phyloP scores from a whole-genome alignment of 2,888 invertebrate genomes.

The Microlaimidae sp. region DNA sequence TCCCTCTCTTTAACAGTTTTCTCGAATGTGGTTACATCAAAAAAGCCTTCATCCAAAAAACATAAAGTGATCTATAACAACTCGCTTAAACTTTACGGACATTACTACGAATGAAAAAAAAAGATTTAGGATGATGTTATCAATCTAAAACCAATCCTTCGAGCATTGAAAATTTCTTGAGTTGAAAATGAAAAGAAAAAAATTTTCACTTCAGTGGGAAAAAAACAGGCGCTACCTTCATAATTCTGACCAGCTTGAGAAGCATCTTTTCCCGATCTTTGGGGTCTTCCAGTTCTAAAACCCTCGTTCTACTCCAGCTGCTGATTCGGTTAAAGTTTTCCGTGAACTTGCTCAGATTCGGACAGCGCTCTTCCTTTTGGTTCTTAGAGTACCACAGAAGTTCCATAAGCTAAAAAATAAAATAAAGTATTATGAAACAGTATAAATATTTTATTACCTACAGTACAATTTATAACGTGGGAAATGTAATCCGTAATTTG shows the following conservation, averaged over 20 bases:
- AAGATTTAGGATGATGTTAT: too few species aligned
- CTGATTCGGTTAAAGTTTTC: conserved; percentile 81
- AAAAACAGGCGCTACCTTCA: too few species aligned
- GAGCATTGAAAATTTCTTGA: too few species aligned
- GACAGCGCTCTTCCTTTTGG: conserved; percentile 87
- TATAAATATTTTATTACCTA: conserved; percentile 3
- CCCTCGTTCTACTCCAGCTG: conserved; percentile 64
- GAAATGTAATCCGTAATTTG: background rate
- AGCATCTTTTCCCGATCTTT: conserved; percentile 76
- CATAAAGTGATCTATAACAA: too few species aligned
- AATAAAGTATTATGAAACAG: background rate
- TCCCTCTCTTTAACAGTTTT: too few species aligned
- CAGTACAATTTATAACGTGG: background rate
- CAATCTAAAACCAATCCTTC: too few species aligned
- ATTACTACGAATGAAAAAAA: too few species aligned
- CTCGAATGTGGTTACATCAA: too few species aligned
- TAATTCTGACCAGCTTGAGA: conserved; percentile 68
- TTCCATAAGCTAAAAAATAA: conserved; percentile 57
- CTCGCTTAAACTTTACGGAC: too few species aligned
- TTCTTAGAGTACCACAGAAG: conserved; percentile 91
- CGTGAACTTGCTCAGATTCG: conserved; percentile 86
- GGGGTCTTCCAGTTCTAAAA: conserved; percentile 74
- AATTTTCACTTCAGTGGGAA: too few species aligned
- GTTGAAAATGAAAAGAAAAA: too few species aligned
- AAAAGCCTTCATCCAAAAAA: too few species aligned